Evolutionary conservation across 2,113 vertebrate genomes (phyloP).

Genomic region (Nycticryphes semicollaris): DNA sequence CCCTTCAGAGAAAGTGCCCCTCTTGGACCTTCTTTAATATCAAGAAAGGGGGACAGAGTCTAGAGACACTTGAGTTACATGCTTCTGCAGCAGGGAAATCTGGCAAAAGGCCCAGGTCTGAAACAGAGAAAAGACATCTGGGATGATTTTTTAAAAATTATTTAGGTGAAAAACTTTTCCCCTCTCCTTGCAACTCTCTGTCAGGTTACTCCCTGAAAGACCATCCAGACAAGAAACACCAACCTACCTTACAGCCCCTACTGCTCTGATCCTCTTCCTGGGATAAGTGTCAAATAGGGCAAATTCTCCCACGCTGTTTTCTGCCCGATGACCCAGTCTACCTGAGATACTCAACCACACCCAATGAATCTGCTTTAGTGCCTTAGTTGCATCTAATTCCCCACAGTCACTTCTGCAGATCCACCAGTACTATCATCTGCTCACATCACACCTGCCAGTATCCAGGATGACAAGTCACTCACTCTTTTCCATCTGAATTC

Average conservation of each 20-base stretch:
- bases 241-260: neutral
- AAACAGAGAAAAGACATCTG: accelerated
- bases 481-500: neutral
- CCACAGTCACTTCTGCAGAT: neutral
- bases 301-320: neutral
- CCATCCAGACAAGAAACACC: neutral
- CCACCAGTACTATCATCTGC: no score
- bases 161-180: neutral
- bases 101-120: no score
- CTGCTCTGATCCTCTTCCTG: neutral
- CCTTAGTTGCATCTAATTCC: neutral
- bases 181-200: neutral
- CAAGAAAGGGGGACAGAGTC: neutral
- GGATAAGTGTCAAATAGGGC: neutral
- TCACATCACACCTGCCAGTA: neutral
- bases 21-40: neutral
- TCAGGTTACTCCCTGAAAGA: neutral
- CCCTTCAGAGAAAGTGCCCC: neutral
- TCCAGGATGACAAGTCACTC: neutral
- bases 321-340: neutral
- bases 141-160: neutral
- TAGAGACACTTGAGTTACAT: neutral
- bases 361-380: neutral
- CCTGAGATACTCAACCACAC: neutral
- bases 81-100: neutral